Percentiles rank a stretch among this genome's conserved stretches.
Evolutionary conservation across 2,888 invertebrate genomes (phyloP).

Genomic region (Drosophila engyochracea): DNA sequence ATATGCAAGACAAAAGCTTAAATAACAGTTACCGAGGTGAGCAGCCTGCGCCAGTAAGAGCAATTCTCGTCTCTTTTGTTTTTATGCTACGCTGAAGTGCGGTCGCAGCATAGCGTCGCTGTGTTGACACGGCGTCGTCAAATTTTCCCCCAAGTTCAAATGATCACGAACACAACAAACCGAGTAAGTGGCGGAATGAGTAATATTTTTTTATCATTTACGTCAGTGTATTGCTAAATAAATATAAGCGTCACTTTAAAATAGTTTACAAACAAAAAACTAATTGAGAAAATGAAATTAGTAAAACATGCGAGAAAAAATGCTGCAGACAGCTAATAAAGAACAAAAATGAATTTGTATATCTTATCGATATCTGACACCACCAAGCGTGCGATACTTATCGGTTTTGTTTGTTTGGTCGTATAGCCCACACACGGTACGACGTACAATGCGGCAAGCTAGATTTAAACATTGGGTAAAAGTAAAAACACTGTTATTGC

Average conservation of each 20-base stretch:
- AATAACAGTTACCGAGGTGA: conserved; percentile 32
- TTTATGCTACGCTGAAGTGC: conserved; percentile 48
- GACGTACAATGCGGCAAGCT: neutral
- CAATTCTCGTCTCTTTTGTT: conserved; percentile 41
- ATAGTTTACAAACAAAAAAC: conserved; percentile 27
- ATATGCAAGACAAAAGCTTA: conserved; percentile 12
- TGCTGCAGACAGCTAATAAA: conserved; percentile 39
- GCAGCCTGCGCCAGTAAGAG: conserved; percentile 21
- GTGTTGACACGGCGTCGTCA: conserved; percentile 67
- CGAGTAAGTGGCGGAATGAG: neutral
- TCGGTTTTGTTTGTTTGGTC: neutral
- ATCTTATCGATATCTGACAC: conserved; percentile 20
- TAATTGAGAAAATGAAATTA: conserved; percentile 33
- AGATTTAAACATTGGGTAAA: neutral
- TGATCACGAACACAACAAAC: conserved; percentile 25
- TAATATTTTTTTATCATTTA: neutral
- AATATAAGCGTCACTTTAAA: conserved; percentile 22
- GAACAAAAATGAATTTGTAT: conserved; percentile 38
- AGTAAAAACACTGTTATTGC: no score
- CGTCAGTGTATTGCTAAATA: conserved; percentile 6
- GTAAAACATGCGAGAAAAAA: conserved; percentile 51
- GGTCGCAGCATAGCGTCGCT: conserved; percentile 67
- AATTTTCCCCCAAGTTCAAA: conserved; percentile 22
- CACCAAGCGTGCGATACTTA: conserved; percentile 4
- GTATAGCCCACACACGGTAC: neutral